Evolutionary conservation across 2,888 invertebrate species (phyloP).

Genomic region (Caenorhabditis afra): DNA sequence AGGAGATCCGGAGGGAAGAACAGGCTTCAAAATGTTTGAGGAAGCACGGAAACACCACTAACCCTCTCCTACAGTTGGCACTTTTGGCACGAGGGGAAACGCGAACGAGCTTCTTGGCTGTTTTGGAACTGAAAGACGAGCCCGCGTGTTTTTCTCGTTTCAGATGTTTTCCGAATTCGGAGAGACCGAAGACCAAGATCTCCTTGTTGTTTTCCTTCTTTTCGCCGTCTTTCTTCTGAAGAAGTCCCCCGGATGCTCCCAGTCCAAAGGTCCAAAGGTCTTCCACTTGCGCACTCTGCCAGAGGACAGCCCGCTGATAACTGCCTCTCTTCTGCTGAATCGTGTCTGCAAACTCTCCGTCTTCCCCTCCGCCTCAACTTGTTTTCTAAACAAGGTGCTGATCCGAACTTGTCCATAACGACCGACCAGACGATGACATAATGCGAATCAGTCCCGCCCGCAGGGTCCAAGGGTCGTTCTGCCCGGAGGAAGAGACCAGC

Average conservation of each 20-base stretch:
- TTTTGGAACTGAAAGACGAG: no score
- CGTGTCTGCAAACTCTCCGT: background rate
- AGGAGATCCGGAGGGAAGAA: background rate
- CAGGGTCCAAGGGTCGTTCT: slow-evolving; percentile 52
- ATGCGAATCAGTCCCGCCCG: slow-evolving; percentile 42
- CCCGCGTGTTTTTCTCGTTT: background rate
- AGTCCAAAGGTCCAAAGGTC: slow-evolving; percentile 44
- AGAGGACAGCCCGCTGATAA: background rate
- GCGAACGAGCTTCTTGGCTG: no score
- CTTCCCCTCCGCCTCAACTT: slow-evolving; percentile 6
- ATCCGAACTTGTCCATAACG: background rate
- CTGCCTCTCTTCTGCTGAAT: slow-evolving; percentile 17
- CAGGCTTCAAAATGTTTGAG: slow-evolving; percentile 29
- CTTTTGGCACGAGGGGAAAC: no score
- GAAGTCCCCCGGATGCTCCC: no score
- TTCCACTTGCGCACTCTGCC: slow-evolving; percentile 1
- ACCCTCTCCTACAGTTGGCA: no score
- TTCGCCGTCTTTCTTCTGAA: background rate
- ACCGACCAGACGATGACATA: slow-evolving; percentile 31
- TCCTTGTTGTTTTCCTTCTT: background rate
- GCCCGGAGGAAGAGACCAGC: background rate
- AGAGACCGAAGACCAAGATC: background rate
- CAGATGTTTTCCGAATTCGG: no score
- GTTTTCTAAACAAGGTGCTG: slow-evolving; percentile 2
- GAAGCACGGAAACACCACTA: slow-evolving; percentile 11